These are phyloP conservation scores for Ferrisia virgata DNA, from an alignment of 2,888 invertebrate genomes.

Conservation along the genomic window DNA sequence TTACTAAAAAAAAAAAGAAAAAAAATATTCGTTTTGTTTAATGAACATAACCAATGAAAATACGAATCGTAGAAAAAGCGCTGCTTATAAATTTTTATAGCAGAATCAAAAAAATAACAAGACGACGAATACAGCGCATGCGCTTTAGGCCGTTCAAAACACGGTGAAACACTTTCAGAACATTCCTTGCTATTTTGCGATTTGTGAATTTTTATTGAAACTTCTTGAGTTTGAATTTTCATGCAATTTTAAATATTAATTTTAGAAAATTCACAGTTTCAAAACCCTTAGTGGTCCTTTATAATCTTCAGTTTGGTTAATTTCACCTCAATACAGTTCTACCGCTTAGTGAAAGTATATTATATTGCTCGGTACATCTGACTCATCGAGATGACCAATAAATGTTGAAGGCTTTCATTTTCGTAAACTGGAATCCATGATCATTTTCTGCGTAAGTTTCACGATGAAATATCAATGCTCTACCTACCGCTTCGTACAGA, in stretches of 20 bases:
- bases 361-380: not conserved
- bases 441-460: not conserved
- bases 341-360: too few species aligned
- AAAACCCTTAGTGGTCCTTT: not conserved
- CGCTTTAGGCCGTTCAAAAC: not conserved
- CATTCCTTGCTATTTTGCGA: not conserved
- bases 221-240: not conserved
- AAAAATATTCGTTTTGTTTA: too few species aligned
- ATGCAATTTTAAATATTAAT: not conserved
- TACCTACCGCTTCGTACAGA: too few species aligned
- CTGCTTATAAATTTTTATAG: too few species aligned
- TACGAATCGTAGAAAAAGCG: too few species aligned
- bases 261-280: too few species aligned
- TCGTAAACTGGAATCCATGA: not conserved
- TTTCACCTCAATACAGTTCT: not conserved
- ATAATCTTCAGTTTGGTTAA: not conserved
- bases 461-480: not conserved
- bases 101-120: not conserved
- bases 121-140: not conserved
- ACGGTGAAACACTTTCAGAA: not conserved
- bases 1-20: too few species aligned
- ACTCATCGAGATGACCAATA: not conserved
- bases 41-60: too few species aligned
- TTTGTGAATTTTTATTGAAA: not conserved
- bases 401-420: not conserved